These are phyloP conservation scores for Haemorhous mexicanus DNA, from an alignment of 2,113 vertebrate genomes.

Conservation along the genomic window DNA sequence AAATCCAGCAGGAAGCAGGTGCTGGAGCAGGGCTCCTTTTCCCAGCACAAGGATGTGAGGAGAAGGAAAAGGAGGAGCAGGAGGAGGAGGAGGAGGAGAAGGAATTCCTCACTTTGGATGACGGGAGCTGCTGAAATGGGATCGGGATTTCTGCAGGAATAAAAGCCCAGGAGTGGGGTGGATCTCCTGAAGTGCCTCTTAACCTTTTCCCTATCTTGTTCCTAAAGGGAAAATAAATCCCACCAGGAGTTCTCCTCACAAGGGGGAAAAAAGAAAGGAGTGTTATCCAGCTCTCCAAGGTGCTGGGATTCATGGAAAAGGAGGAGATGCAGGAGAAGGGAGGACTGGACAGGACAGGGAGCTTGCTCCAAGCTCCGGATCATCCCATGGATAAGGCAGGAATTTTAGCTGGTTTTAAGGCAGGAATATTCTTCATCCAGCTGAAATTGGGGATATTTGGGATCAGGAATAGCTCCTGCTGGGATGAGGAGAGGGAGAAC, in stretches of 20 bases:
- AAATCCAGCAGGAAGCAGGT: not conserved
- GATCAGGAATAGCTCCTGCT: not conserved
- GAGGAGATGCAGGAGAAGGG: not conserved
- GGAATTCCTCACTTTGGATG: not conserved
- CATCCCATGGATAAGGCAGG: not conserved
- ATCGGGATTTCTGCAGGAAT: not conserved
- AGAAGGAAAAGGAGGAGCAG: not conserved
- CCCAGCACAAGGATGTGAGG: accelerated
- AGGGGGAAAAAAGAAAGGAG: not conserved
- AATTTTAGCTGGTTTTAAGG: not conserved
- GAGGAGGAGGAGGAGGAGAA: not conserved
- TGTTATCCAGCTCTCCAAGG: not conserved
- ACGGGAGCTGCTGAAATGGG: not conserved
- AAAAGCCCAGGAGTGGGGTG: not conserved
- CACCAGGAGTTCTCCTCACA: not conserved
- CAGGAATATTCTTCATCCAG: too few species aligned
- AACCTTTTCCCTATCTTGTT: constrained; percentile 15
- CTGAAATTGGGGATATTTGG: not conserved
- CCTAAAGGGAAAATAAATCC: not conserved
- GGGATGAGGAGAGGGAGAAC: not conserved
- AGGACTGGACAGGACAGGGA: not conserved
- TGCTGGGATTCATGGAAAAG: not conserved
- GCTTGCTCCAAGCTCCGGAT: accelerated
- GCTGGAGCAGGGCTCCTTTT: not conserved
- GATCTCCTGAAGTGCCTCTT: constrained; percentile 29